Evolutionary conservation across 2,888 invertebrate species (phyloP), one percentile per base, ranked within the genome.

Genomic region (Leptinotarsa haldemani): DNA sequence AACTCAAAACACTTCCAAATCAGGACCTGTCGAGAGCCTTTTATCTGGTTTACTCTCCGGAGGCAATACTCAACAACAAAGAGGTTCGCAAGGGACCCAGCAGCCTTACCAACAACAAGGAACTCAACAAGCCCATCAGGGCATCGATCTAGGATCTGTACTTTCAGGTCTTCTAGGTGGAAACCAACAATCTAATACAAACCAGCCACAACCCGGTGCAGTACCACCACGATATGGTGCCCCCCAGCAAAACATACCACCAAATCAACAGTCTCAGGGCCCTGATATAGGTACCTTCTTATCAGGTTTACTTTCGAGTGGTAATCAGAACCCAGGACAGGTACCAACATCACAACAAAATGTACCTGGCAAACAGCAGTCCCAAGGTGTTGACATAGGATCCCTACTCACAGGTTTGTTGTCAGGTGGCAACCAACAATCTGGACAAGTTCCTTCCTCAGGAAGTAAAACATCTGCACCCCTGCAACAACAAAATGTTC

Each of bases 41-140:
- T 70, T 80, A 13, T 69, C 78, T 18, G 72, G 75, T 53, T 71
- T 80, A 3, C 70, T 80, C n/a, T 75, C 77, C 46, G 75, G 78
- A 5, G 71, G 74, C 16, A 65, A 70, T 52, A 71, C 66, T 30
- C 71, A 72, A 53, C 77, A 75, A 71, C 67, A 69, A 70, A 53
- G 65, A 63, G 50, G 50, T 50, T 9, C 46, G 48, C 71, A 65
- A 67, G 47, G 64, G n/a, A 56, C 73, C 56, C 73, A 58, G 40
- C 58, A 74, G 20, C 61, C 50, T 46, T 30, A 64, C 20, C 73
- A 71, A 25, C 64, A 70, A 20, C 74, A 61, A 71, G 70, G 72
- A 70, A 22, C 65, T n/a, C 73, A 69, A 71, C 74, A 65, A 18
- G 18, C 72, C n/a, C 74, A 75, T 53, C 65, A 71, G 48, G 71